Evolutionary conservation across 2,113 vertebrate genomes (phyloP).

Genomic region (Chionomys nivalis): DNA sequence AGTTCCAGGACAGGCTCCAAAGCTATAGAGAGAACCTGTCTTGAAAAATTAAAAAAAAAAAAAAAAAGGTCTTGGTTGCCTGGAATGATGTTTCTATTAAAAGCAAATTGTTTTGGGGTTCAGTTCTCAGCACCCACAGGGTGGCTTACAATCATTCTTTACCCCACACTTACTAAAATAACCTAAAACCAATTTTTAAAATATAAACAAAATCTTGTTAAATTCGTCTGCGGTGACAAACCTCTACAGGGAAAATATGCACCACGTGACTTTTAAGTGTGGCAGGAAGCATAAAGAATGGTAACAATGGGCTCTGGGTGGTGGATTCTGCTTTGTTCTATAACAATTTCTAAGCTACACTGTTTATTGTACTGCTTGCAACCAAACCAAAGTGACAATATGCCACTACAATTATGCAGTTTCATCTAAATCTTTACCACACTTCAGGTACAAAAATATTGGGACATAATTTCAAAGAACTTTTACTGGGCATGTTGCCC

Average conservation of each 20-base stretch:
- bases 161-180: neutral
- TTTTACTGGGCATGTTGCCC: slow-evolving; percentile 87
- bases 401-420: slow-evolving; percentile 88
- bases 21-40: no score
- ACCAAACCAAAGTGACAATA: slow-evolving; percentile 90
- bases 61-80: neutral
- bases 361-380: slow-evolving; percentile 91
- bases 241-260: neutral
- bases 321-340: neutral
- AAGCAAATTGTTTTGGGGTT: neutral
- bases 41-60: no score
- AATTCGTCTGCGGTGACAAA: neutral
- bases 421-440: slow-evolving; percentile 89
- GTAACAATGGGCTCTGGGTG: neutral
- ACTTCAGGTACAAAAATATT: slow-evolving; percentile 91
- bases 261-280: neutral
- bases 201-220: neutral
- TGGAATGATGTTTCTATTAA: neutral
- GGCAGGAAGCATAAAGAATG: neutral
- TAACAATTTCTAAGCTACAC: slow-evolving; percentile 89
- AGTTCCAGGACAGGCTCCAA: no score
- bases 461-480: slow-evolving; percentile 88
- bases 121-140: neutral
- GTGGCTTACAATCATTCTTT: neutral
- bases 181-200: neutral